Evolutionary conservation across 2,888 invertebrate genomes (phyloP).

Genomic region (Osedax frankpressi): DNA sequence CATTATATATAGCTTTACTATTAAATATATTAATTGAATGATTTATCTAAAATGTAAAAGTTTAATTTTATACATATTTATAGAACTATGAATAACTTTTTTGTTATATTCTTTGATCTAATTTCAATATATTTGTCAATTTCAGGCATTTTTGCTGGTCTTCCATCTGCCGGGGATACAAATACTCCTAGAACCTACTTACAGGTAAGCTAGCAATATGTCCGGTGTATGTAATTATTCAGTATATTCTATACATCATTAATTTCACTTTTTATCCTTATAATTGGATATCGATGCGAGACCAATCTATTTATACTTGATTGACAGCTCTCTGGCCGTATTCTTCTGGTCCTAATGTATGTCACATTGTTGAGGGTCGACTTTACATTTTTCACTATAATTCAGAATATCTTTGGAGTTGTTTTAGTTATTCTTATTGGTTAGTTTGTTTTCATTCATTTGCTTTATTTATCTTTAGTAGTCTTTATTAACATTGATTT

Average conservation of each 20-base stretch:
- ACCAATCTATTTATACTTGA: no score
- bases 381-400: conserved; percentile 66
- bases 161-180: conserved; percentile 55
- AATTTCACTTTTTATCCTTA: no score
- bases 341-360: conserved; percentile 96
- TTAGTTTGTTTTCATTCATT: neutral
- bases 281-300: no score
- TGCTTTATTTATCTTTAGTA: neutral
- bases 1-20: no score
- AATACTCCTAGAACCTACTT: conserved; percentile 80
- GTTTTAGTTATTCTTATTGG: conserved; percentile 77
- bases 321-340: conserved; percentile 80
- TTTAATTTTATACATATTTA: neutral
- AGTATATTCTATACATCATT: no score
- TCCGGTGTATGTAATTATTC: no score
- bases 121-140: neutral
- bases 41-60: no score
- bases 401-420: conserved; percentile 83
- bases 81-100: neutral
- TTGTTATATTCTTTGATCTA: neutral
- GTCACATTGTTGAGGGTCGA: conserved; percentile 87
- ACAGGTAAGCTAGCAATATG: conserved; percentile 50
- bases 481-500: neutral
- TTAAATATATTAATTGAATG: no score
- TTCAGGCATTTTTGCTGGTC: conserved; percentile 63